Conservation (phyloP, 2,113 vertebrate species). For the Tragelaphus buxtoni region DNA sequence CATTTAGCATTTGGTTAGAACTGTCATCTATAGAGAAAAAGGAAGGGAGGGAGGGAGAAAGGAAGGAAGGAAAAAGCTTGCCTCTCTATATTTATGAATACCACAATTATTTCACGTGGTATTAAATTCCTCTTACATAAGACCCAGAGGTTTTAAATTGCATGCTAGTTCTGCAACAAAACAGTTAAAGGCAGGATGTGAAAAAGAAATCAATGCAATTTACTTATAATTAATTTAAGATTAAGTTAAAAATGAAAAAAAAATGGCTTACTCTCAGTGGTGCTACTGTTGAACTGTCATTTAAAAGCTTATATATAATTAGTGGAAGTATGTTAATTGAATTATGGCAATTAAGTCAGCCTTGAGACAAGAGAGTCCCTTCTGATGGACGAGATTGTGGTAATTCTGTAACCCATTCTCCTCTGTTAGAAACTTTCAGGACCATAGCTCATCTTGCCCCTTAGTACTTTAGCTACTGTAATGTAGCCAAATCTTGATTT, state of each 20-base stretch:
- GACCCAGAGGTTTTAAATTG: slow-evolving; percentile 1
- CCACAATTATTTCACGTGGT: not conserved
- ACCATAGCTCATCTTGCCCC: slow-evolving; percentile 9
- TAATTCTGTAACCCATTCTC: not conserved
- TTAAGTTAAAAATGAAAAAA: slow-evolving; percentile 59
- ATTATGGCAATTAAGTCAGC: slow-evolving; percentile 66
- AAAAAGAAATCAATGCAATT: slow-evolving; percentile 51
- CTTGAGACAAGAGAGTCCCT: slow-evolving; percentile 57
- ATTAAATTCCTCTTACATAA: not conserved
- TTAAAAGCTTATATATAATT: slow-evolving; percentile 67
- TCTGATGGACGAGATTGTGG: slow-evolving; percentile 21
- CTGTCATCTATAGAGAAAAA: not conserved
- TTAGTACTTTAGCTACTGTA: not conserved
- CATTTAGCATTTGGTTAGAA: not conserved
- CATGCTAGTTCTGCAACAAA: not conserved
- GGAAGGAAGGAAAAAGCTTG: not conserved
- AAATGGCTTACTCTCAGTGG: slow-evolving; percentile 36
- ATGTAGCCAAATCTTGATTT: slow-evolving; percentile 45
- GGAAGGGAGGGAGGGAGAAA: not conserved
- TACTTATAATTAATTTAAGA: slow-evolving; percentile 59
- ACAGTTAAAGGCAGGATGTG: slow-evolving; percentile 17
- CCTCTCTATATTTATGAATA: not conserved
- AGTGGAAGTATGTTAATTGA: slow-evolving; percentile 72
- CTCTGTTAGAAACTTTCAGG: not conserved
- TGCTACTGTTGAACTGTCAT: slow-evolving; percentile 54